Percentiles rank a stretch among this genome's conserved stretches.
phyloP scores from a whole-genome alignment of 2,113 vertebrate species.

The Neodontobutis hainanensis region DNA sequence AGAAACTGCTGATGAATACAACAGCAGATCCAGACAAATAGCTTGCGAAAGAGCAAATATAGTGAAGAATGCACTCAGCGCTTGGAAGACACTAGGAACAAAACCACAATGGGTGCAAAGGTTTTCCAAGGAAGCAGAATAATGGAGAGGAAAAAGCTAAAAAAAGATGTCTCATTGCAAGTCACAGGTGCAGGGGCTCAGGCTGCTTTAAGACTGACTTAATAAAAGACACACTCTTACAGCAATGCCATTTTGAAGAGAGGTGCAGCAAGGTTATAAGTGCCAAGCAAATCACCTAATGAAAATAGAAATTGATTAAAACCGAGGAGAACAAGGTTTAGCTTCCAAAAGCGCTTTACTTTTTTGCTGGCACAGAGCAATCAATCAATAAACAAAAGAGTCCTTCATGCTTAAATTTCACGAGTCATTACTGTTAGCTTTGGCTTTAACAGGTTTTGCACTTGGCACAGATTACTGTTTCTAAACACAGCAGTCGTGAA shows the following conservation, averaged over 20 bases:
- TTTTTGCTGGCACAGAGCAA: constrained; percentile 6
- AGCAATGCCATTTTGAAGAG: constrained; percentile 8
- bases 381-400: constrained; percentile 17
- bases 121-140: constrained; percentile 38
- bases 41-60: constrained; percentile 37
- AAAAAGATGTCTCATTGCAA: constrained; percentile 24
- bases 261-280: neutral
- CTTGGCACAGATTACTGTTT: constrained; percentile 9
- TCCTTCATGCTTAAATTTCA: constrained; percentile 14
- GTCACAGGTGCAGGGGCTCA: constrained; percentile 17
- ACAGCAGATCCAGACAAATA: constrained; percentile 64
- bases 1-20: constrained; percentile 56
- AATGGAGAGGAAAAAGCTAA: constrained; percentile 6
- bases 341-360: constrained; percentile 8
- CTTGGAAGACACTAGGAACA: constrained; percentile 37
- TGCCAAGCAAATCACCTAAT: constrained; percentile 3
- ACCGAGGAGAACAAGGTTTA: neutral
- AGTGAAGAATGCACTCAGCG: constrained; percentile 40
- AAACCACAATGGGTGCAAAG: constrained; percentile 9
- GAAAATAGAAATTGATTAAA: neutral
- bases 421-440: constrained; percentile 21
- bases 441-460: constrained; percentile 24
- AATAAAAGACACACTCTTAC: constrained; percentile 6
- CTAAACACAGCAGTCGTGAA: constrained; percentile 20
- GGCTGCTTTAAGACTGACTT: constrained; percentile 10